A percentile compares a stretch with the other conserved stretches of the same genome.
These are phyloP conservation scores for Ranitomeya imitator DNA, from an alignment of 2,113 vertebrate species.

Conservation along the genomic window DNA sequence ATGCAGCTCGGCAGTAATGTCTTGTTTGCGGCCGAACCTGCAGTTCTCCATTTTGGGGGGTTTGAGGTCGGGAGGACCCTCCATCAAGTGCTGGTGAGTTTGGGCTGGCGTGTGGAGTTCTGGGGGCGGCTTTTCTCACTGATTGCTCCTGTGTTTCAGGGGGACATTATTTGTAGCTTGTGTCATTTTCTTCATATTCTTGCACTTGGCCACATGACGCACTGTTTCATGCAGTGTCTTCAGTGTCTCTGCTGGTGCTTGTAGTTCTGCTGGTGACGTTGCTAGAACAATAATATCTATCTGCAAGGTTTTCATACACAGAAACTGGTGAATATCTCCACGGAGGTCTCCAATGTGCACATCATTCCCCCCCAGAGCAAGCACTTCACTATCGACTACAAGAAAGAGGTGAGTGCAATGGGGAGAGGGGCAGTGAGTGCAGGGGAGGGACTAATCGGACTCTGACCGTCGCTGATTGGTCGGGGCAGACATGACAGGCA, in stretches of 20 bases:
- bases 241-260: neutral
- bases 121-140: too few species aligned
- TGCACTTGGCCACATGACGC: too few species aligned
- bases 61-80: constrained; percentile 81
- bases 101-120: neutral
- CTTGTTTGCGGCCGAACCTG: constrained; percentile 79
- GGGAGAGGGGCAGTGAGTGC: too few species aligned
- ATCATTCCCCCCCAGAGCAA: constrained; percentile 87
- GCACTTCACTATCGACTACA: constrained; percentile 86
- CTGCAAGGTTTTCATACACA: constrained; percentile 59
- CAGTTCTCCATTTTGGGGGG: constrained; percentile 87
- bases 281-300: neutral
- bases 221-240: too few species aligned
- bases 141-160: too few species aligned
- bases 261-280: neutral
- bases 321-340: constrained; percentile 88
- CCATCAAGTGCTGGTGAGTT: constrained; percentile 79
- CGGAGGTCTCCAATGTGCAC: constrained; percentile 76
- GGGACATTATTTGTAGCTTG: neutral
- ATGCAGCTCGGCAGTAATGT: constrained; percentile 75
- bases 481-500: too few species aligned
- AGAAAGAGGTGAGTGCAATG: constrained; percentile 78
- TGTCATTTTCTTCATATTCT: too few species aligned
- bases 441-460: too few species aligned
- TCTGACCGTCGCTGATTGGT: too few species aligned